Base-by-base conservation (phyloP, 2,113 vertebrate species). In the Carlito syrichta region DNA sequence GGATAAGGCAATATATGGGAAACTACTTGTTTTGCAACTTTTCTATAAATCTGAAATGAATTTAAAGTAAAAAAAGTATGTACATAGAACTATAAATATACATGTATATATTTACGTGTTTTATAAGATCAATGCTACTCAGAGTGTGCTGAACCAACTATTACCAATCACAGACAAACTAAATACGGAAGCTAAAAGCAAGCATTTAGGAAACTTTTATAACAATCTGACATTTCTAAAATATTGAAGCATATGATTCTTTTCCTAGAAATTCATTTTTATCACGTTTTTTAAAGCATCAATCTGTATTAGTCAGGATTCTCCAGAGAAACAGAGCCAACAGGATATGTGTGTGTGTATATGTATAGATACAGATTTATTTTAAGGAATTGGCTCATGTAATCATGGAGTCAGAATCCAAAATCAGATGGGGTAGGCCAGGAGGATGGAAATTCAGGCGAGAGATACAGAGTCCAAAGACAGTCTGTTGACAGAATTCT, bases 141-240 rank as follows among this genome's bases (percentile, higher is more conserved):
- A 62, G 48, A 96, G 10, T 93, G 4, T 96, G 27, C 73, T 83
- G 45, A 58, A 86, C 30, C 86, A 86, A 78, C 6, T 58, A 69
- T 62, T 85, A 54, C 35, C 66, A 92, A 90, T 78, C 45, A 71
- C 16, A 84, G 25, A 43, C 56, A 92, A 94, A 32, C 73, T 95
- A 95, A 95, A 93, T 77, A 91, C 40, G 12, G 77, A 92, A 91
- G 88, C 30, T 63, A 43, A 90, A 87, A 92, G 54, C 48, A 93
- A 91, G 71, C 79, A 76, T 76, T 76, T 76, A 94, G 77, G 77
- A 91, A 85, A 90, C 19, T 23, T 93, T 76, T 81, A 76, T 63
- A 82, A 81, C 30, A 81, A 71, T 84, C 87, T 97, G 88, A 93
- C 58, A 96, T 77, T 97, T 95, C 60, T 38, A 71, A 27, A 95